These are phyloP conservation scores for Athetis lepigone DNA, from an alignment of 2,888 invertebrate species.

Conservation along the genomic window DNA sequence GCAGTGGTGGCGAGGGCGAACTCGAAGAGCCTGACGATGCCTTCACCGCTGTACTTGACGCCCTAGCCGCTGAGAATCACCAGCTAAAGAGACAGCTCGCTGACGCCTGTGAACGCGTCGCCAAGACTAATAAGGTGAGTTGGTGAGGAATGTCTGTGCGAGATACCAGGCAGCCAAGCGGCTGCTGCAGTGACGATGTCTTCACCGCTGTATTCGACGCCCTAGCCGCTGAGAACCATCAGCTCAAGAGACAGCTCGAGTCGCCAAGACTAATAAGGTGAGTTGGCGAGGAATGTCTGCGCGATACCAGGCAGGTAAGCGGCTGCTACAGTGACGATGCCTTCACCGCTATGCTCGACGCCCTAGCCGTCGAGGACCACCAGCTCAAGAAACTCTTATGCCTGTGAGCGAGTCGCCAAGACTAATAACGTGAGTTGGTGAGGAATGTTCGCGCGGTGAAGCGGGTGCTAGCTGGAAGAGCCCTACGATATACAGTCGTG, in stretches of 20 bases:
- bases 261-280: slow-evolving; percentile 96
- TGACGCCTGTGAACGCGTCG: slow-evolving; percentile 95
- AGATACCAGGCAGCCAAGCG: too few species aligned
- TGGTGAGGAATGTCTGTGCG: too few species aligned
- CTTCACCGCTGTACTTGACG: slow-evolving; percentile 95
- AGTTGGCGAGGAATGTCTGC: slow-evolving; percentile 82
- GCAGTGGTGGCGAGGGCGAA: slow-evolving; percentile 90
- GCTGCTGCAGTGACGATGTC: slow-evolving; percentile 92
- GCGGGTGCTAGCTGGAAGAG: too few species aligned
- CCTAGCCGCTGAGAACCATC: slow-evolving; percentile 95
- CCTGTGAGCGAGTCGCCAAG: slow-evolving; percentile 95
- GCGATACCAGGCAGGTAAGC: slow-evolving; percentile 89
- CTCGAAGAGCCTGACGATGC: slow-evolving; percentile 94
- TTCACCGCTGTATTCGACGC: slow-evolving; percentile 96
- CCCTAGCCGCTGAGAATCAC: slow-evolving; percentile 96
- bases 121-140: slow-evolving; percentile 95
- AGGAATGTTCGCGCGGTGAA: too few species aligned
- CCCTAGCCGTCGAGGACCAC: slow-evolving; percentile 96
- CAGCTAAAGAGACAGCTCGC: slow-evolving; percentile 95
- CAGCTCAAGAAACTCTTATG: slow-evolving; percentile 95
- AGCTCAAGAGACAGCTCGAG: slow-evolving; percentile 92
- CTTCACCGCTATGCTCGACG: slow-evolving; percentile 95
- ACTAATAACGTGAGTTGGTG: slow-evolving; percentile 94
- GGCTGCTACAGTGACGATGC: slow-evolving; percentile 93
- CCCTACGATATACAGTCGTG: too few species aligned